Evolutionary conservation across 2,888 invertebrate genomes (phyloP).

Genomic region (Ophonus ardosiacus): DNA sequence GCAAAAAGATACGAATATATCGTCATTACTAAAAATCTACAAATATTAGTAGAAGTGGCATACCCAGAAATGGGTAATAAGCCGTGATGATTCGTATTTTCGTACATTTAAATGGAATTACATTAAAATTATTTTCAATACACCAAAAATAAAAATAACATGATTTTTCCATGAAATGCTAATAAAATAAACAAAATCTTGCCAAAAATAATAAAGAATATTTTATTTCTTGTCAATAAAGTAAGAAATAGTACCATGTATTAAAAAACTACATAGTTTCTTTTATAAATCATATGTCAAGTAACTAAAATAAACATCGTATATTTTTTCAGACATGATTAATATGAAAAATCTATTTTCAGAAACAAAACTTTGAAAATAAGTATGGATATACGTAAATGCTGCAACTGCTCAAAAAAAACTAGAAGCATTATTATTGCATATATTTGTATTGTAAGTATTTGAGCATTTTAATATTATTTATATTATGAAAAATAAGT

Average conservation of each 20-base stretch:
- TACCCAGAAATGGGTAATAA: too few relatives aligned
- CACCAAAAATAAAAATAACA: background rate
- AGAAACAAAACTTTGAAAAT: background rate
- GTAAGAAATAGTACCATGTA: background rate
- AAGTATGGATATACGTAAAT: conserved; percentile 9
- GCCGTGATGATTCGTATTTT: too few relatives aligned
- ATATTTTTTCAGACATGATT: background rate
- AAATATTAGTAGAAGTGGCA: too few relatives aligned
- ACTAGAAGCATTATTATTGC: conserved; percentile 17
- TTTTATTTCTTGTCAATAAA: background rate
- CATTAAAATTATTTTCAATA: background rate
- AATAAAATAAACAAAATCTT: conserved; percentile 17
- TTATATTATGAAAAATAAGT: too few relatives aligned
- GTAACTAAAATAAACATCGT: conserved; percentile 39
- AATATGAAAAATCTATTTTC: background rate
- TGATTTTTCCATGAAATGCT: background rate
- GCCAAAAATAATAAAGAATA: conserved; percentile 24
- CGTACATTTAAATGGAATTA: too few relatives aligned
- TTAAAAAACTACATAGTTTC: too few relatives aligned
- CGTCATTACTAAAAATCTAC: too few relatives aligned
- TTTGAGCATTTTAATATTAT: background rate
- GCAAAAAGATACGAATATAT: too few relatives aligned
- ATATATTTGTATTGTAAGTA: conserved; percentile 31
- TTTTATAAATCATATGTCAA: conserved; percentile 3
- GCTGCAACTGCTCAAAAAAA: background rate